Base-by-base conservation (phyloP, 2,888 invertebrate genomes). In the Rhogogaster chlorosoma region DNA sequence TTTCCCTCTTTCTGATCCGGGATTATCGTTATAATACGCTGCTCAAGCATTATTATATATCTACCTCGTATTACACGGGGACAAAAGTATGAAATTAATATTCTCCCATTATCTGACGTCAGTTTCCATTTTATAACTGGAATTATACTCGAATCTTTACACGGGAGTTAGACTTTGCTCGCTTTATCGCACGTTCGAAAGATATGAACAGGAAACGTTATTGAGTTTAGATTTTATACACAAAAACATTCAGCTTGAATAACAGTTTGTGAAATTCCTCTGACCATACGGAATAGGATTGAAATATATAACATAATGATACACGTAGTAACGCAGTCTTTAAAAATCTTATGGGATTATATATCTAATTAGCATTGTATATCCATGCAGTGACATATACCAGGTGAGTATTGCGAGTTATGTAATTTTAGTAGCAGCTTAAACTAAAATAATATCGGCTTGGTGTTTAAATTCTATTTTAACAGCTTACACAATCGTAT, bases 391-490 rank as follows among this genome's bases (percentile, higher is more conserved):
- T 83, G 83, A 70, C 83, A 83, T n/a, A 45, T 67, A 12, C 67
- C 83, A 80, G 61, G 80, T 38, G 49, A 67, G 67, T 61, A 29
- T 67, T 4, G 26, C 45, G 12, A 83, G 49, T 83, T 83, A 83
- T 70, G 49, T 83, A 83, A 83, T 64, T 83, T 83, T 18, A 67
- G 26, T 70, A 67, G 45, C 45, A 67, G 49, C 36, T 45, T 49
- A 83, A 83, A 49, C 67, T 45, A 83, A 67, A 83, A 70, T 70
- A 67, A 64, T 83, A 70, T 67, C 83, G 64, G 12, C 29, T 83
- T 49, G 83, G 29, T 49, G 83, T 83, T 49, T 45, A 67, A 70
- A 67, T 67, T 83, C 83, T 83, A 83, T 83, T 83, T 83, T 83
- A 83, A 83, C 83, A 45, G 36, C 67, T 83, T 83, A 83, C 67